Conservation (phyloP, 2,113 vertebrate species). For the Leptosomus discolor region DNA sequence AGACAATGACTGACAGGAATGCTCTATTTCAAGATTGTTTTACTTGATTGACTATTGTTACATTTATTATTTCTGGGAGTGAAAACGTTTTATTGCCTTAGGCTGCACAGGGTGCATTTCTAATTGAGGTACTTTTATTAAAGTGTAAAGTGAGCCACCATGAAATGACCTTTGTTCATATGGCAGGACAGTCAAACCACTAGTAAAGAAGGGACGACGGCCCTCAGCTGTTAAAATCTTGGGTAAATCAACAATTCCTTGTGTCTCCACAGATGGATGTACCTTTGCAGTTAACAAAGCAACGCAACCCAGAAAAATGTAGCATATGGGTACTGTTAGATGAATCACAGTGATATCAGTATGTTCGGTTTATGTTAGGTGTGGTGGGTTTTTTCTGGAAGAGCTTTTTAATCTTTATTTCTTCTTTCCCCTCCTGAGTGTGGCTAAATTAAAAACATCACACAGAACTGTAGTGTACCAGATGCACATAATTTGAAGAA, state of each 20-base stretch:
- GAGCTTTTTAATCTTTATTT: constrained; percentile 7
- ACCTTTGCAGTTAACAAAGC: neutral
- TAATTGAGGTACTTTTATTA: neutral
- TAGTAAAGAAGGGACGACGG: neutral
- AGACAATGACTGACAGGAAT: neutral
- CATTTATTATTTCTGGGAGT: neutral
- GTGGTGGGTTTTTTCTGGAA: neutral
- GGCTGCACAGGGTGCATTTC: neutral
- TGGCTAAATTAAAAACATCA: constrained; percentile 24
- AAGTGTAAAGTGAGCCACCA: neutral
- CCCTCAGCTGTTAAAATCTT: neutral
- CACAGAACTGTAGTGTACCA: neutral
- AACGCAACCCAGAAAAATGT: neutral
- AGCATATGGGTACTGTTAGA: neutral
- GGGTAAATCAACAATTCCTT: neutral
- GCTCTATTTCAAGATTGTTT: neutral
- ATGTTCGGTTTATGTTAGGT: neutral
- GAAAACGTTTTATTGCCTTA: neutral
- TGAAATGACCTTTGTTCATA: neutral
- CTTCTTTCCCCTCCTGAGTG: neutral
- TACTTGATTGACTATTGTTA: neutral
- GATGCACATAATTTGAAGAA: constrained; percentile 24
- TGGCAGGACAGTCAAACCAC: neutral
- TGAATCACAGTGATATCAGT: neutral
- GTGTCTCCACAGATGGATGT: neutral